Evolutionary conservation across 92 coral and sea anemone species (phyloP), one percentile per base, ranked within the genome.

Genomic region (Muricea muricata): DNA sequence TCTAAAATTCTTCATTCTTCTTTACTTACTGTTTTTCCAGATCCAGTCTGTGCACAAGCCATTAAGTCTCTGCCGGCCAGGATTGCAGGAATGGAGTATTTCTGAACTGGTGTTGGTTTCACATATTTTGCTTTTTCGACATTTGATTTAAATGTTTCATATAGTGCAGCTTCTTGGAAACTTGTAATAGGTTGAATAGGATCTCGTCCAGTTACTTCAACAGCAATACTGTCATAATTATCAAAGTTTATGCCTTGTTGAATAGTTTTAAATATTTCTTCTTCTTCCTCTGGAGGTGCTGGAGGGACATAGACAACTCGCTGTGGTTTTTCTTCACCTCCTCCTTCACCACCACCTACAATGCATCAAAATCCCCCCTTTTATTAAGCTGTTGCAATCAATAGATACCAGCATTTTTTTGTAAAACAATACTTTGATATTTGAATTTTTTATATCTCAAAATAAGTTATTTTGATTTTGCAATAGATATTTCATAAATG

Each of bases 21-120:
- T 52, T 7, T 33, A 85, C 93, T 90, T 83, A 97, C 99, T 23
- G 99, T 97, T 87, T 96, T 96, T 29, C 99, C 99, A 15, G 99
- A 96, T 7, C 99, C 99, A 30, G 99, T 96, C 70, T 96, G 99
- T 10, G 99, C 99, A 87, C 99, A 96, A 23, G 99, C 99, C 99
- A 96, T 96, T 50, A 96, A 88, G 60, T 96, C 99, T 73, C 94
- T 69, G 26, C 99, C 99, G 61, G 84, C 73, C 50, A 92, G 75
- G 20, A 85, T 79, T 6, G 94, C 93, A 40, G 99, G 99, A 72
- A 96, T 88, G 8, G 99, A 89, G 84, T 91, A 65, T 78, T 96
- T 96, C 86, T 96, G 99, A 17, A 96, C 96, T 1, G 99, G 99
- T 32, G 99, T 96, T 32, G 99, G 99, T 81, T 90, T 96, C 8